Base-by-base conservation (phyloP, 2,797 vertebrate species). In the Cynopterus sphinx region DNA sequence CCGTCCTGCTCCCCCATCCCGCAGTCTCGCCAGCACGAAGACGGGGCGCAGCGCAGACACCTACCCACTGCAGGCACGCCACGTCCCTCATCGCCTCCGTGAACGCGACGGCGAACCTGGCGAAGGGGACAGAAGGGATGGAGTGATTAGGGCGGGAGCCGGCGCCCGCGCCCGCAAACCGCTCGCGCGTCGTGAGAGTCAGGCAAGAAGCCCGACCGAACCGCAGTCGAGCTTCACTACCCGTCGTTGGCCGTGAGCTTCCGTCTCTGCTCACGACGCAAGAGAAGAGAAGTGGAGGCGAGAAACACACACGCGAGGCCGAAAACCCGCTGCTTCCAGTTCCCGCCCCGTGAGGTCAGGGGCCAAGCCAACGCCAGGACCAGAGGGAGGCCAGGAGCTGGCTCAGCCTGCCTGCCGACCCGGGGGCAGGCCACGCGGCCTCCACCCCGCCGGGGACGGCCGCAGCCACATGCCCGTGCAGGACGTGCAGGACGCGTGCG, bases 31-130 rank as follows among this genome's bases (percentile, higher is more conserved):
- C 26, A 1, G 33, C 61, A 10, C 49, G n/a, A n/a, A n/a, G n/a
- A n/a, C n/a, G n/a, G 41, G 41, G 41, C 41, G 41, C 41, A 15
- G 0, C 24, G 5, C 0, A 6, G 13, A 65, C 90, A 98, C 99
- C 0, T 99, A 99, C 99, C 99, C 99, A 99, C 96, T 98, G 97
- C 24, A 94, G 78, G 96, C 98, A 98, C 3, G 99, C 99, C 51
- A 97, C 97, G 84, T 99, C 99, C 98, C 99, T 99, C 98, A 99
- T 98, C 53, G 99, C 97, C 90, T 98, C 97, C 0, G 99, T 99
- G 98, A 99, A 99, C 33, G 99, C 99, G 89, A 99, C 99, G 0
- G 99, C 99, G 98, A 99, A 99, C 98, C 99, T 99, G 36, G 96
- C 0, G 13, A 94, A 75, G 87, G 0, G 49, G 77, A 97, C 82